These are phyloP conservation scores for Cheilosia vulpina DNA, from an alignment of 2,888 invertebrate species.

Conservation along the genomic window DNA sequence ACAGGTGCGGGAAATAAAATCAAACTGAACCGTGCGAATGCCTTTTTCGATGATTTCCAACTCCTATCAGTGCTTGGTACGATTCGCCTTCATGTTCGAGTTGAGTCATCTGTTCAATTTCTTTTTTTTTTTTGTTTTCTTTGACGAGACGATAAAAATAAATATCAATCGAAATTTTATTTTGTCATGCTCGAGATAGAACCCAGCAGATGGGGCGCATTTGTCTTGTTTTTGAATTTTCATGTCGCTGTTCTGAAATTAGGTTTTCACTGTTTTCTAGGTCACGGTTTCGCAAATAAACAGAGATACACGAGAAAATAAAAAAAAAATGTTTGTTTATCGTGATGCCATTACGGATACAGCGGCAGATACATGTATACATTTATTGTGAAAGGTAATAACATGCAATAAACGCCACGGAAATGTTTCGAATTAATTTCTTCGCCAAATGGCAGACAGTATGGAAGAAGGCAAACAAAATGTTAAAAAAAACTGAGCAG, in stretches of 20 bases:
- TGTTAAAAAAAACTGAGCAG: not conserved
- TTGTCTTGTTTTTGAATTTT: conserved; percentile 36
- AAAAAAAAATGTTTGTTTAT: conserved; percentile 32
- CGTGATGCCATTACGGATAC: conserved; percentile 52
- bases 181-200: conserved; percentile 14
- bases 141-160: conserved; percentile 30
- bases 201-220: not conserved
- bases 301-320: conserved; percentile 1
- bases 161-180: conserved; percentile 50
- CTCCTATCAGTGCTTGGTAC: not conserved
- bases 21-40: conserved; percentile 13
- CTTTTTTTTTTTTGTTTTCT: conserved; percentile 5
- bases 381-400: conserved; percentile 55
- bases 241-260: conserved; percentile 54
- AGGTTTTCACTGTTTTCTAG: conserved; percentile 43
- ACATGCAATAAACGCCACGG: conserved; percentile 58
- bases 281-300: conserved; percentile 59
- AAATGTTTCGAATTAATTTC: conserved; percentile 68
- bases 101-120: conserved; percentile 6
- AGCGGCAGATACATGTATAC: conserved; percentile 19
- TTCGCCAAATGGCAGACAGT: conserved; percentile 11
- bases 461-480: conserved; percentile 10
- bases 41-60: not conserved
- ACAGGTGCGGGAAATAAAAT: conserved; percentile 34
- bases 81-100: not conserved